Evolutionary conservation across 2,888 invertebrate genomes (phyloP).

Genomic region (Autographa gamma): DNA sequence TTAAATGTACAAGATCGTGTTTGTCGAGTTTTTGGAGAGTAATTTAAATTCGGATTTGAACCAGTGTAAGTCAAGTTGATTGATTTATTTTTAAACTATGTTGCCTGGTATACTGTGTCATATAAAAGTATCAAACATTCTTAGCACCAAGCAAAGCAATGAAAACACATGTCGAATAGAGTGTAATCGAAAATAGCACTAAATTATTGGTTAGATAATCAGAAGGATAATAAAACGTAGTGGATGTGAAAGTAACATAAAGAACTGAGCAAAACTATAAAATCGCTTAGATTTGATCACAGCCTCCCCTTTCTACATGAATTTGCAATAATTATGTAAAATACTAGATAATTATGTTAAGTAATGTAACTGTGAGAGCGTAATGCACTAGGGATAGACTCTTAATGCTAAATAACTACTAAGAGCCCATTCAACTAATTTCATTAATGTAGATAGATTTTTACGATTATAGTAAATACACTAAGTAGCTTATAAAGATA

Average conservation of each 20-base stretch:
- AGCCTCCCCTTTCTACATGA: slow-evolving; percentile 69
- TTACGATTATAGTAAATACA: background rate
- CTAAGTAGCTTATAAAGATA: background rate
- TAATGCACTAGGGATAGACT: slow-evolving; percentile 33
- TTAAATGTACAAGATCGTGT: too few relatives aligned
- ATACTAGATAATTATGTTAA: slow-evolving; percentile 63
- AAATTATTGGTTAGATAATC: slow-evolving; percentile 36
- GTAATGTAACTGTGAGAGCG: slow-evolving; percentile 51
- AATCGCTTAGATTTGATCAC: slow-evolving; percentile 65
- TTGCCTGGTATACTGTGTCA: too few relatives aligned
- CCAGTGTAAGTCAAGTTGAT: too few relatives aligned
- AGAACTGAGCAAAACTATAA: slow-evolving; percentile 55
- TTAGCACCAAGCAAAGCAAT: background rate
- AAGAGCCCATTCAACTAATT: slow-evolving; percentile 37
- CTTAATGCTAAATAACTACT: slow-evolving; percentile 51
- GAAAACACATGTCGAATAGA: background rate
- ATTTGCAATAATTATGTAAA: slow-evolving; percentile 77
- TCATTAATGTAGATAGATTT: slow-evolving; percentile 11
- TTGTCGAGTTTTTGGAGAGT: too few relatives aligned
- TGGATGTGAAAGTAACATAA: slow-evolving; percentile 66
- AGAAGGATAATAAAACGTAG: slow-evolving; percentile 44
- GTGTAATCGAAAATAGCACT: slow-evolving; percentile 10
- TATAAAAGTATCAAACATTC: too few relatives aligned
- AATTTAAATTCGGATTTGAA: too few relatives aligned
- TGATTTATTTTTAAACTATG: too few relatives aligned